Evolutionary conservation across 2,888 invertebrate species (phyloP).

Genomic region (Entomobrya proxima): DNA sequence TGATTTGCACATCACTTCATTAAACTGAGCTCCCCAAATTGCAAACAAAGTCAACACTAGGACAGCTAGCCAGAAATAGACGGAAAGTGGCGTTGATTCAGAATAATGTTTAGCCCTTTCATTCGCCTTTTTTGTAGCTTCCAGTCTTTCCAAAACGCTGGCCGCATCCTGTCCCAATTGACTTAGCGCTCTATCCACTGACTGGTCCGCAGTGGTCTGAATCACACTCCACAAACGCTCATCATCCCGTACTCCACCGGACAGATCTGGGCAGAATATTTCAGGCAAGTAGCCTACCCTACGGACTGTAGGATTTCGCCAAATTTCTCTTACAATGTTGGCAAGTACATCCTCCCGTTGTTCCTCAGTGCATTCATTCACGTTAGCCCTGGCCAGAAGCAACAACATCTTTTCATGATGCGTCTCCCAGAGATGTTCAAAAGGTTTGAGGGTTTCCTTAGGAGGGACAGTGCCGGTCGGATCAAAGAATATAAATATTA

Average conservation of each 20-base stretch:
- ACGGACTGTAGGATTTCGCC: conserved; percentile 9
- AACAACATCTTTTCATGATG: conserved; percentile 30
- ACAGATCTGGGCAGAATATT: conserved; percentile 49
- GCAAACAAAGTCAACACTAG: neutral
- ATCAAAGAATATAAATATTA: conserved; percentile 61
- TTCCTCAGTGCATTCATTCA: conserved; percentile 5
- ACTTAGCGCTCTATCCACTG: conserved; percentile 10
- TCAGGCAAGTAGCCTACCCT: conserved; percentile 6
- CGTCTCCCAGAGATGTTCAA: conserved; percentile 21
- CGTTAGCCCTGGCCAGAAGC: conserved; percentile 18
- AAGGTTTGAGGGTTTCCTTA: conserved; percentile 23
- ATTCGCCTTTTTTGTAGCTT: neutral
- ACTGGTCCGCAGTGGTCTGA: conserved; percentile 31
- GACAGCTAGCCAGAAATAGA: neutral
- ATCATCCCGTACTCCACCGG: conserved; percentile 19
- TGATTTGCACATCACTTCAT: neutral
- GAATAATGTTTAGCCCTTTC: neutral
- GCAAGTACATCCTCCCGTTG: neutral
- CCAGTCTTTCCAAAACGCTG: neutral
- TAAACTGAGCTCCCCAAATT: neutral
- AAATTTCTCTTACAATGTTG: conserved; percentile 26
- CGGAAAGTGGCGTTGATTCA: neutral
- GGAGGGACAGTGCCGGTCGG: conserved; percentile 23
- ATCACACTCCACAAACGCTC: conserved; percentile 43
- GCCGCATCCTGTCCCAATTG: conserved; percentile 38